phyloP scores from a whole-genome alignment of 2,888 invertebrate species.

The Hirudinaria manillensis region DNA sequence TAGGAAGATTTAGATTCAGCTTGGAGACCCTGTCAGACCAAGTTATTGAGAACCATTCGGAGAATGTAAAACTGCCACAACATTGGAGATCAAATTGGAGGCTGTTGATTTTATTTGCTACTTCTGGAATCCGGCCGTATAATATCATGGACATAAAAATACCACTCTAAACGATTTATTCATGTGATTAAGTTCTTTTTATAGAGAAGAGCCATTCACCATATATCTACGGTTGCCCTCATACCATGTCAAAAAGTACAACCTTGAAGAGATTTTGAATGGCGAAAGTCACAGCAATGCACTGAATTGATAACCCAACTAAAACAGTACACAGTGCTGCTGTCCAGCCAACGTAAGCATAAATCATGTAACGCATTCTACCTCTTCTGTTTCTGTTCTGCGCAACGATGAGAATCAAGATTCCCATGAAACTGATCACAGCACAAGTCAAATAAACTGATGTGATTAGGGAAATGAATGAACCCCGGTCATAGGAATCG shows the following conservation, averaged over 20 bases:
- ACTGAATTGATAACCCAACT: not conserved
- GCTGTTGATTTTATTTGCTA: not conserved
- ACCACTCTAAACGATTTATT: conserved; percentile 11
- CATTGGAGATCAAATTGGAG: conserved; percentile 18
- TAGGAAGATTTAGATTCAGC: conserved; percentile 5
- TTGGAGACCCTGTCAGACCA: conserved; percentile 22
- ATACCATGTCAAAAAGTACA: no score
- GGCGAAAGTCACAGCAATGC: conserved; percentile 3
- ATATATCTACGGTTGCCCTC: no score
- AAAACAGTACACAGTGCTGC: not conserved
- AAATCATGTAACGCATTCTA: conserved; percentile 30
- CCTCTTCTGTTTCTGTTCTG: conserved; percentile 21
- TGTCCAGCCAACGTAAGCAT: conserved; percentile 17
- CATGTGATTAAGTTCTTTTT: not conserved
- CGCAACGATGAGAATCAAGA: conserved; percentile 6
- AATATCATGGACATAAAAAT: conserved; percentile 17
- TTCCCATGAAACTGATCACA: conserved; percentile 12
- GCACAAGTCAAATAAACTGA: not conserved
- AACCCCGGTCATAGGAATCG: conserved; percentile 22
- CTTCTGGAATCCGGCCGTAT: not conserved
- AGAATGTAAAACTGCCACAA: conserved; percentile 22
- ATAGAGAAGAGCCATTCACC: no score
- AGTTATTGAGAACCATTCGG: conserved; percentile 24
- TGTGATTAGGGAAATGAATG: not conserved
- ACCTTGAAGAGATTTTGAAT: conserved; percentile 16